Evolutionary conservation across 2,113 vertebrate species (phyloP), one percentile per base, ranked within the genome.

Genomic region (Oreotrochilus melanogaster): DNA sequence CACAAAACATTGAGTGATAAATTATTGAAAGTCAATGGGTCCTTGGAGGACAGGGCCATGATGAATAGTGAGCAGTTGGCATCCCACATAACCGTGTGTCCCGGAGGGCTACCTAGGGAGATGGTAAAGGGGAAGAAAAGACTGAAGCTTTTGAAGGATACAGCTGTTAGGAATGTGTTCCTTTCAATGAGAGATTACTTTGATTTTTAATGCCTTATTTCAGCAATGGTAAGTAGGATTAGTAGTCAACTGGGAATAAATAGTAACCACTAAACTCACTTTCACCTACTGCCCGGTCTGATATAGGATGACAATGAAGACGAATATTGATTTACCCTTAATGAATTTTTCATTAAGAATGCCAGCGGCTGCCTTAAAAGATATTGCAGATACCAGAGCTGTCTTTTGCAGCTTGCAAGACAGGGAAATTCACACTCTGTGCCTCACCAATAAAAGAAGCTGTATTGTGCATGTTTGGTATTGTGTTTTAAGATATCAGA

Each of bases 151-250:
- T 93, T 94, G 93, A 95, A 96, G 81, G 47, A 94, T 96, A 83
- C 83, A 92, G 89, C 89, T 95, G 84, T 90, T 96, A 95, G 78
- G 82, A 97, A 97, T 94, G 85, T 57, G 54, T 94, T 92, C 71
- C 78, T 81, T 93, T 89, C 92, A 93, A 21, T 53, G 28, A 67
- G 95, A 88, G 72, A 76, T 83, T 86, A 81, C 23, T 78, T 95
- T 95, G 81, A 88, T 95, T 97, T 96, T 96, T 97, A 91, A 92
- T 21, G 27, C 80, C 96, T 95, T 92, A 93, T 96, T 96, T 96
- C 82, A 95, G 61, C 66, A 84, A 66, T 56, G 82, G 69, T 92
- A 92, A 92, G 89, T 53, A 80, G 35, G 58, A 31, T 75, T 83
- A 75, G 61, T 83, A 82, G 91, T 85, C 21, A 10, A 17, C 33